Percentiles rank a stretch among this genome's conserved stretches.
These are phyloP conservation scores for Chloropsis cyanopogon DNA, from an alignment of 2,113 vertebrate genomes.

Conservation along the genomic window DNA sequence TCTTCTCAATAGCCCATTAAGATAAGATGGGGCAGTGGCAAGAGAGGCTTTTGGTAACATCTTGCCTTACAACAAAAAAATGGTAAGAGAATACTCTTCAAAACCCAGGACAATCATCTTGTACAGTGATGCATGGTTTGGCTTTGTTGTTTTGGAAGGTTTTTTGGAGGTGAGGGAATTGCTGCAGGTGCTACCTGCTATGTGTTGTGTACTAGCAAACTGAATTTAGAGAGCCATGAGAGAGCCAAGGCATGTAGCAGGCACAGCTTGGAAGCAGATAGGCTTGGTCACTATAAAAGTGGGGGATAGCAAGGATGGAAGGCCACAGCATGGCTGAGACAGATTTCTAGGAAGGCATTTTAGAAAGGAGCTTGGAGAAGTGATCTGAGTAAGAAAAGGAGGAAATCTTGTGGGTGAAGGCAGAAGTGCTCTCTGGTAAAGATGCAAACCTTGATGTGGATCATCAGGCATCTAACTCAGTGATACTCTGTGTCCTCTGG, in stretches of 20 bases:
- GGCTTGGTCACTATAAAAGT: background rate
- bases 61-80: too few relatives aligned
- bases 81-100: too few relatives aligned
- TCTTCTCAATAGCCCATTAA: too few relatives aligned
- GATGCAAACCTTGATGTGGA: background rate
- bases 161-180: background rate
- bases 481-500: background rate
- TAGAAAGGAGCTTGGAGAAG: background rate
- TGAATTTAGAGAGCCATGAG: background rate
- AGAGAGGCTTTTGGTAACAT: too few relatives aligned
- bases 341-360: background rate
- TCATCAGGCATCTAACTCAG: background rate
- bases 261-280: background rate
- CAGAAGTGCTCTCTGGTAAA: background rate
- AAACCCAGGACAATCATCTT: too few relatives aligned
- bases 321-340: background rate
- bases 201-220: background rate
- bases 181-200: background rate
- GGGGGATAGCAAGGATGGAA: background rate
- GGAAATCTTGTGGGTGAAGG: background rate
- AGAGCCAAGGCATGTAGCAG: background rate
- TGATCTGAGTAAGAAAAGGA: background rate
- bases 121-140: background rate
- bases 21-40: too few relatives aligned
- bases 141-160: background rate